phyloP scores from a whole-genome alignment of 2,797 vertebrate genomes.

The Heteromormyrus szaboi region DNA sequence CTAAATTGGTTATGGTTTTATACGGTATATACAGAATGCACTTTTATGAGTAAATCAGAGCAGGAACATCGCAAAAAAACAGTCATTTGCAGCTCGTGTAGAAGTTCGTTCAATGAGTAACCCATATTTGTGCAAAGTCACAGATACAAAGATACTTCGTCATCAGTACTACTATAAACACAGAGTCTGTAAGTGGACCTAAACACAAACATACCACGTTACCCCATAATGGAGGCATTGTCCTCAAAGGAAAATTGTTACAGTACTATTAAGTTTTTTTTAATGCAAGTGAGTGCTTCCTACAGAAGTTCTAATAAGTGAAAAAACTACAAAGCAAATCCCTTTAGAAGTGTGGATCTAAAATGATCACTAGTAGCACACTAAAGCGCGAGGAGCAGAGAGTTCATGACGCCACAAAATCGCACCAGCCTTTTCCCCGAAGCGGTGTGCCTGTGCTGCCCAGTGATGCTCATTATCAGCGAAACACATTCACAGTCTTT shows the following conservation, averaged over 20 bases:
- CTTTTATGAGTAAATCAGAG: slow-evolving; percentile 51
- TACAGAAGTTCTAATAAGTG: slow-evolving; percentile 58
- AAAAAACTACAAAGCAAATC: slow-evolving; percentile 43
- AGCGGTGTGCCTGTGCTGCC: not conserved
- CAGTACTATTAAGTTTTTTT: slow-evolving; percentile 63
- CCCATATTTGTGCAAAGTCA: slow-evolving; percentile 52
- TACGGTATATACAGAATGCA: slow-evolving; percentile 44
- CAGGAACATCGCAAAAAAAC: slow-evolving; percentile 45
- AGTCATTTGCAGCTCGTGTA: slow-evolving; percentile 42
- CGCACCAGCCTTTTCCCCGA: not conserved
- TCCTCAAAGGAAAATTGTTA: slow-evolving; percentile 59
- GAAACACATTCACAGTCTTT: not conserved
- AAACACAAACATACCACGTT: slow-evolving; percentile 63
- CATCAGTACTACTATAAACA: slow-evolving; percentile 61
- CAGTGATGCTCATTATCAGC: not conserved
- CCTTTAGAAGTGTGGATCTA: slow-evolving; percentile 27
- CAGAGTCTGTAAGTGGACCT: slow-evolving; percentile 66
- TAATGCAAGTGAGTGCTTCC: slow-evolving; percentile 58
- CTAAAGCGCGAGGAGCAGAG: not conserved
- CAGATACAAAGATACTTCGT: slow-evolving; percentile 63
- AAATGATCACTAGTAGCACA: not conserved
- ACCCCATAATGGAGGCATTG: slow-evolving; percentile 59
- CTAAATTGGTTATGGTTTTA: slow-evolving; percentile 20
- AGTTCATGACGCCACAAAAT: not conserved
- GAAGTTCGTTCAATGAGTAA: slow-evolving; percentile 45